phyloP scores from a whole-genome alignment of 2,113 vertebrate species.

The Sinocyclocheilus grahami region DNA sequence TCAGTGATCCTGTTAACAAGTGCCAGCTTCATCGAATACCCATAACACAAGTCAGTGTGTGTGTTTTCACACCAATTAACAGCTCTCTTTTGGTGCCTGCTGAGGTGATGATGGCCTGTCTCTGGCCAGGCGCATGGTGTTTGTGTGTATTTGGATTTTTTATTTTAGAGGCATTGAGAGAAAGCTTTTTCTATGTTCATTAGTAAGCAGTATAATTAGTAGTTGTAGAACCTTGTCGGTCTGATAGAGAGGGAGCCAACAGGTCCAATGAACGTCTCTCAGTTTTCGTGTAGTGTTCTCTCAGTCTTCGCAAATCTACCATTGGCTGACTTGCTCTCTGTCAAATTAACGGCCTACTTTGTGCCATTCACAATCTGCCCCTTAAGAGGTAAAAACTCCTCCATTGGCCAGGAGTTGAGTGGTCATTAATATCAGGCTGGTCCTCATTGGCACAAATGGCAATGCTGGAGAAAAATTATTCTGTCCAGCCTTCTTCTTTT shows the following conservation, averaged over 20 bases:
- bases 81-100: conserved; percentile 70
- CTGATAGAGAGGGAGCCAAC: conserved; percentile 11
- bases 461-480: conserved; percentile 67
- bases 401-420: conserved; percentile 46
- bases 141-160: conserved; percentile 24
- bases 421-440: conserved; percentile 50
- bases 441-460: conserved; percentile 50
- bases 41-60: conserved; percentile 61
- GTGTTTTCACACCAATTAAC: conserved; percentile 77
- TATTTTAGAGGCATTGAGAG: not conserved
- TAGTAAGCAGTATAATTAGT: conserved; percentile 69
- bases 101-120: conserved; percentile 72
- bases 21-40: conserved; percentile 63
- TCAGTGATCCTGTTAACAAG: conserved; percentile 74
- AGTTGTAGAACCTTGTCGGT: conserved; percentile 46
- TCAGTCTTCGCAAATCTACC: conserved; percentile 62
- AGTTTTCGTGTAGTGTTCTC: not conserved
- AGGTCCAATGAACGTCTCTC: conserved; percentile 5
- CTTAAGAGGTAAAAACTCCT: conserved; percentile 35
- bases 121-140: conserved; percentile 52
- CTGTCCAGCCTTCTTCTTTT: conserved; percentile 27
- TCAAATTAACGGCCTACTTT: conserved; percentile 29
- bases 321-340: not conserved
- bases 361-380: not conserved
- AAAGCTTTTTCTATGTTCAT: conserved; percentile 63